Base-by-base conservation (phyloP, 2,888 invertebrate species). In the Xanthorhoe spadicearia region DNA sequence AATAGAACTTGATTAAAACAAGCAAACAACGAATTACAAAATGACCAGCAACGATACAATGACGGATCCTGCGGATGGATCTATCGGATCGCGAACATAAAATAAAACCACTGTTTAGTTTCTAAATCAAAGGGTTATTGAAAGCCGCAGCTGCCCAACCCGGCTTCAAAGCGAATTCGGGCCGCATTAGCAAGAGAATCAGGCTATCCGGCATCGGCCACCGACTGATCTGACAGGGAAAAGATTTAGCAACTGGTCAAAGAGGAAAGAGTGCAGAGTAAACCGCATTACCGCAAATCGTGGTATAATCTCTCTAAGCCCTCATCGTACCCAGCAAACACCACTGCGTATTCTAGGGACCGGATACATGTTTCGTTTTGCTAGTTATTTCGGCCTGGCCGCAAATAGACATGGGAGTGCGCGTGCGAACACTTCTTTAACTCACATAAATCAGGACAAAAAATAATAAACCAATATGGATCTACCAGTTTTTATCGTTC, bases 251-350 rank as follows among this genome's bases (percentile, higher is more conserved):
- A 82, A 85, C 76, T 83, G 84, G 84, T 80, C 81, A 81, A 77
- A 82, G 76, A 78, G 79, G 72, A 83, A 83, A 84, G 80, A 83
- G 79, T 78, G 78, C 77, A 81, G 77, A 83, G 80, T 70, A 72
- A 75, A 81, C 85, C 84, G 81, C 83, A 84, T 86, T 85, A 87
- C 85, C 84, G 79, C 87, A 85, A 87, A 86, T 85, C 82, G 83
- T 78, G 77, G 81, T 77, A 82, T 88, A 86, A 89, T 89, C 87
- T 78, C 75, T 76, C 71, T 84, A 85, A 86, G 82, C 80, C 77
- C 73, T 74, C 75, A 7, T 70, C 71, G 76, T 59, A 74, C 70
- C 64, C 77, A 76, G 79, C 74, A 81, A 82, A 84, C 77, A 82
- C 71, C 73, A 77, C 75, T 78, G 74, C 74, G 75, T 70, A 73